These are phyloP conservation scores for Dysdera silvatica DNA, from an alignment of 1,140 invertebrate species.

Conservation along the genomic window DNA sequence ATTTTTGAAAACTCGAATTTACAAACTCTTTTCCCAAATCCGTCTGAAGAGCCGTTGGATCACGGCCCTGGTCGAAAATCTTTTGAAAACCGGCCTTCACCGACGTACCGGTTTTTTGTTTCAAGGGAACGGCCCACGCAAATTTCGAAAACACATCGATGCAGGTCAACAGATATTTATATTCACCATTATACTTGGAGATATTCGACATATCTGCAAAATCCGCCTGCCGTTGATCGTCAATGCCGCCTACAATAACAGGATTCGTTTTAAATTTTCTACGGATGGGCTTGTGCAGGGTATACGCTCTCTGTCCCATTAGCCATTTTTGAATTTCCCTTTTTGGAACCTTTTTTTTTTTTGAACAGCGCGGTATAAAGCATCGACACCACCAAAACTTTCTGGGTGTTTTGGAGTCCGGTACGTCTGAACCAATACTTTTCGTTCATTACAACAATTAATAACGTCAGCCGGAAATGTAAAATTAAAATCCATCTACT, in stretches of 20 bases:
- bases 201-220: slow-evolving; percentile 31
- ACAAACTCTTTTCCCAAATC: slow-evolving; percentile 23
- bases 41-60: slow-evolving; percentile 3
- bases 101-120: slow-evolving; percentile 29
- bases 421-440: slow-evolving; percentile 17
- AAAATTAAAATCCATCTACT: too few relatives aligned
- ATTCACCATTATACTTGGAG: slow-evolving; percentile 29
- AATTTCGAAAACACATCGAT: slow-evolving; percentile 36
- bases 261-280: slow-evolving; percentile 30
- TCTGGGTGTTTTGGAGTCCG: not conserved
- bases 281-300: slow-evolving; percentile 25
- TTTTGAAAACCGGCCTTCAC: slow-evolving; percentile 11
- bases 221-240: slow-evolving; percentile 34
- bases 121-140: slow-evolving; percentile 32
- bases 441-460: too few relatives aligned
- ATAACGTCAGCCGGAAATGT: too few relatives aligned
- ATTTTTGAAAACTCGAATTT: slow-evolving; percentile 33
- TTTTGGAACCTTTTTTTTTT: not conserved
- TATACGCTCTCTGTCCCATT: slow-evolving; percentile 32
- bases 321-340: slow-evolving; percentile 28
- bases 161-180: slow-evolving; percentile 31
- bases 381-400: not conserved
- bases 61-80: slow-evolving; percentile 23
- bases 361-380: not conserved
- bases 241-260: slow-evolving; percentile 15